Evolutionary conservation across 2,797 vertebrate genomes (phyloP).

Genomic region (Synaphobranchus kaupii): DNA sequence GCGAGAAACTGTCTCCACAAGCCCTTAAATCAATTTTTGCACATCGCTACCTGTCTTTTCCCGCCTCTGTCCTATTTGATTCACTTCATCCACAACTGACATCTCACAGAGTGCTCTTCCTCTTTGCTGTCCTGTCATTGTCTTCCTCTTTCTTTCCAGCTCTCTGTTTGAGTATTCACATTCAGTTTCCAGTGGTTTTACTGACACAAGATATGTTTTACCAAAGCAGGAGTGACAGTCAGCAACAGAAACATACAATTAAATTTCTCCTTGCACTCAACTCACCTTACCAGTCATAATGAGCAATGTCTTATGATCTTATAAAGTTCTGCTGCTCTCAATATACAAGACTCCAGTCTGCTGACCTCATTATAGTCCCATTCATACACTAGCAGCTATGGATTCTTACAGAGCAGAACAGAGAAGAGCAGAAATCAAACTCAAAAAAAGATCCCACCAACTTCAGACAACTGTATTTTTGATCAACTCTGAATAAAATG

Average conservation of each 20-base stretch:
- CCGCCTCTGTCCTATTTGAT: not conserved
- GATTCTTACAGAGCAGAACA: not conserved
- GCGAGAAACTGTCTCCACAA: not conserved
- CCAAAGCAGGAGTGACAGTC: not conserved
- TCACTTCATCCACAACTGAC: not conserved
- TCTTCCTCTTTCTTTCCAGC: not conserved
- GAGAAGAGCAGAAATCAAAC: not conserved
- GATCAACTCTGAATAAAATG: not conserved
- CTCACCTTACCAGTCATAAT: not conserved
- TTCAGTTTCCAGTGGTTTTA: not conserved
- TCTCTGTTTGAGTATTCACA: conserved; percentile 28
- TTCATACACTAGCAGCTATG: not conserved
- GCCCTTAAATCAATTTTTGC: not conserved
- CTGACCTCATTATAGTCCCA: not conserved
- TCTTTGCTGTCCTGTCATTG: conserved; percentile 16
- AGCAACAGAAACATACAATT: not conserved
- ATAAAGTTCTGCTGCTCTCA: conserved; percentile 12
- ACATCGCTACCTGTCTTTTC: not conserved
- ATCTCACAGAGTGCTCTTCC: not conserved
- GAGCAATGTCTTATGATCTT: conserved; percentile 3
- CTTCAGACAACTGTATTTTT: not conserved
- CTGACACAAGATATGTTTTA: no score
- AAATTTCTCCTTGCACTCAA: conserved; percentile 14
- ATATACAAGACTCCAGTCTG: conserved; percentile 13
- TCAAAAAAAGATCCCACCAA: not conserved